Evolutionary conservation across 1,140 invertebrate species (phyloP).

Genomic region (Drosophila chauvacae): DNA sequence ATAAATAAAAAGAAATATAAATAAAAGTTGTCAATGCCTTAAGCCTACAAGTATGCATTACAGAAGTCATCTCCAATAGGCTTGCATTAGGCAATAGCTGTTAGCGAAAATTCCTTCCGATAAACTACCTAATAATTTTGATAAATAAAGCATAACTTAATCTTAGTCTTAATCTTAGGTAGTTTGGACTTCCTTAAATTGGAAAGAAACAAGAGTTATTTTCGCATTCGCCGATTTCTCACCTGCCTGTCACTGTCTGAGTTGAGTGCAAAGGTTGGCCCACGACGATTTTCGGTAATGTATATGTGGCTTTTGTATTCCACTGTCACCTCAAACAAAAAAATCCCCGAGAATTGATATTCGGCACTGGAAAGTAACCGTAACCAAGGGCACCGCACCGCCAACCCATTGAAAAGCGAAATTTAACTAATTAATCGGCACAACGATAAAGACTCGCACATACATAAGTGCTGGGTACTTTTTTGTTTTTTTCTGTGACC

Average conservation of each 20-base stretch:
- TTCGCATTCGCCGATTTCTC: neutral
- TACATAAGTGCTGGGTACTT: constrained; percentile 5
- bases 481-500: constrained; percentile 12
- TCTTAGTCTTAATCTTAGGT: no score
- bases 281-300: constrained; percentile 23
- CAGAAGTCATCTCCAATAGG: no score
- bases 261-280: constrained; percentile 23
- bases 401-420: constrained; percentile 43
- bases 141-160: neutral
- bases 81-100: neutral
- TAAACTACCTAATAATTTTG: neutral
- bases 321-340: constrained; percentile 39
- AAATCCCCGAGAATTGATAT: constrained; percentile 65
- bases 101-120: no score
- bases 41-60: no score
- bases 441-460: constrained; percentile 2
- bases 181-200: neutral
- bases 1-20: no score
- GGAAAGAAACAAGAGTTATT: neutral
- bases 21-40: no score
- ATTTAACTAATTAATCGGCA: constrained; percentile 28
- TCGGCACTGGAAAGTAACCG: constrained; percentile 34
- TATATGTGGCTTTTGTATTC: constrained; percentile 15
- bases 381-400: constrained; percentile 41
- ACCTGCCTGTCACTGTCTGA: neutral